A percentile compares a stretch with the other conserved stretches of the same genome.
phyloP scores from a whole-genome alignment of 2,113 vertebrate genomes.

The Xiphophorus maculatus region DNA sequence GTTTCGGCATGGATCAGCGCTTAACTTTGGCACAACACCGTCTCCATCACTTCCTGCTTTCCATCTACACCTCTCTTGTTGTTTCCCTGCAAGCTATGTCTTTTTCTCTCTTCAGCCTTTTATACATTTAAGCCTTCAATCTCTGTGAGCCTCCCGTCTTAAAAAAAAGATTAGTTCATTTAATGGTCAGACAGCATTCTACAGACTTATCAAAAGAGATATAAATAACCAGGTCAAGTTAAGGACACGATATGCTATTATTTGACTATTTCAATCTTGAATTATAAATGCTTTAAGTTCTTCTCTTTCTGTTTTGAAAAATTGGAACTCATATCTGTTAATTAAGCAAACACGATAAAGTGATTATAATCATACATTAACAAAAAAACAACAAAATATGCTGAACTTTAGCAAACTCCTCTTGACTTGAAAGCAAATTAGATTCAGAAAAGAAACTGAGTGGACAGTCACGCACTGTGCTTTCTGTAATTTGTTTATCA shows the following conservation, averaged over 20 bases:
- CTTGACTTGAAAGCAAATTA: conserved; percentile 37
- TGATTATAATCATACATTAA: conserved; percentile 18
- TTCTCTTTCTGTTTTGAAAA: conserved; percentile 40
- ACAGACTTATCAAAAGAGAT: conserved; percentile 60
- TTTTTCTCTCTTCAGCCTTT: conserved; percentile 35
- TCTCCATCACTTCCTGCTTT: conserved; percentile 55
- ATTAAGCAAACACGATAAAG: conserved; percentile 17
- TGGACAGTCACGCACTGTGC: conserved; percentile 22
- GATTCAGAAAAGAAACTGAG: conserved; percentile 31
- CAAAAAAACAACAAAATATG: neutral
- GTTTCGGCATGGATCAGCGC: conserved; percentile 73
- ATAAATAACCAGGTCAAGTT: conserved; percentile 63
- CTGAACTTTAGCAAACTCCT: conserved; percentile 7
- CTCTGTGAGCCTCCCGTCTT: conserved; percentile 48
- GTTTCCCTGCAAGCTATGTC: conserved; percentile 36
- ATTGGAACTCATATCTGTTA: conserved; percentile 26
- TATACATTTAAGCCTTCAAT: conserved; percentile 49
- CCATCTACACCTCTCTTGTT: conserved; percentile 47
- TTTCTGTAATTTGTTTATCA: conserved; percentile 34
- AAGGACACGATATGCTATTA: conserved; percentile 38
- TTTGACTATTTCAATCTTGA: conserved; percentile 39
- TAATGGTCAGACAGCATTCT: conserved; percentile 71
- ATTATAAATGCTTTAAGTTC: conserved; percentile 18
- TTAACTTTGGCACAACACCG: conserved; percentile 70
- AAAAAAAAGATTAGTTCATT: conserved; percentile 69